Conservation (phyloP, 2,113 vertebrate genomes). For the Pseudolaguvia tuberculata region DNA sequence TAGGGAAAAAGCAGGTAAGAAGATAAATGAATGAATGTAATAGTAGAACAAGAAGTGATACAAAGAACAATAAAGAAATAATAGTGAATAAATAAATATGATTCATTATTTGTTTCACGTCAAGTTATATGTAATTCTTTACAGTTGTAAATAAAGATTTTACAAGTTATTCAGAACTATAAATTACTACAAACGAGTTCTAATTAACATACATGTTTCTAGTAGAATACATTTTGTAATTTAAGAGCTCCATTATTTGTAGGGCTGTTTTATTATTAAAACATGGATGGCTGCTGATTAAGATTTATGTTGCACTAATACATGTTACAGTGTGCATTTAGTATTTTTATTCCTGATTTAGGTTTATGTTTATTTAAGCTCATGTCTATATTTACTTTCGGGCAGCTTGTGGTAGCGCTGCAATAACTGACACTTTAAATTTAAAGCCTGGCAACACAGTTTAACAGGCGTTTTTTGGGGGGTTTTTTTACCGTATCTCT, state of each 20-base stretch:
- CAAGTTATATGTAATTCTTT: too few relatives aligned
- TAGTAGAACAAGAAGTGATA: too few relatives aligned
- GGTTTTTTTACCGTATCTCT: constrained; percentile 52
- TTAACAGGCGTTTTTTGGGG: constrained; percentile 53
- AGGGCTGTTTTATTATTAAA: constrained; percentile 14
- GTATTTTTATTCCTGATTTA: constrained; percentile 42
- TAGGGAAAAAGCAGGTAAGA: too few relatives aligned
- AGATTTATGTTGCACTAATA: constrained; percentile 27
- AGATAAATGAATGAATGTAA: too few relatives aligned
- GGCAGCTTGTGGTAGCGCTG: constrained; percentile 57
- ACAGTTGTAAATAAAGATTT: neutral
- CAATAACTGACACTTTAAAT: constrained; percentile 52
- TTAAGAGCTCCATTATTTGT: neutral
- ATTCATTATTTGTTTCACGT: too few relatives aligned
- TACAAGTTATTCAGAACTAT: too few relatives aligned
- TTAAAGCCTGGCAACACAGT: constrained; percentile 57
- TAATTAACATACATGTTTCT: neutral
- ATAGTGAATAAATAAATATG: too few relatives aligned
- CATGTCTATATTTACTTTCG: constrained; percentile 58
- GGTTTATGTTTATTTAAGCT: constrained; percentile 47
- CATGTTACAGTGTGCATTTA: constrained; percentile 34
- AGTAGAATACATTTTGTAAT: neutral
- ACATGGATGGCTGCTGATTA: constrained; percentile 1
- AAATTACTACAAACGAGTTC: too few relatives aligned
- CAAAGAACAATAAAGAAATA: too few relatives aligned